phyloP scores from a whole-genome alignment of 2,888 invertebrate species.

The Pristionchus entomophagus region DNA sequence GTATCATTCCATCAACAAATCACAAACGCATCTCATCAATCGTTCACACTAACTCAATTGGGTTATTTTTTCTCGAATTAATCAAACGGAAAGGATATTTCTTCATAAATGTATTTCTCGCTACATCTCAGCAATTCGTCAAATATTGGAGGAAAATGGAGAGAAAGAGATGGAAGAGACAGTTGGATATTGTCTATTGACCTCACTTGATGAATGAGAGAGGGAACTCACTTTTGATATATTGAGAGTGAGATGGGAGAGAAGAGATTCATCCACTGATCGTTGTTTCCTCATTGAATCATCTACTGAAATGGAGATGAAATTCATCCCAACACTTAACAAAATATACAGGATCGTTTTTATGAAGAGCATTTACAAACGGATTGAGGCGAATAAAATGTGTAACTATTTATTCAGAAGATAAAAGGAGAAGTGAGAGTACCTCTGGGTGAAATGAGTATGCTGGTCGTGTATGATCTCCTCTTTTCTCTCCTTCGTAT shows the following conservation, averaged over 20 bases:
- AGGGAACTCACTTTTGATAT: conserved; percentile 10
- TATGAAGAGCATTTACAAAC: no score
- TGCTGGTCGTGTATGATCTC: conserved; percentile 72
- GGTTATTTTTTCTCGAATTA: no score
- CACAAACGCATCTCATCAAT: no score
- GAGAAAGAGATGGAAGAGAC: neutral
- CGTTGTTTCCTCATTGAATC: neutral
- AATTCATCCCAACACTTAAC: no score
- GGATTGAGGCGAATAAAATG: no score
- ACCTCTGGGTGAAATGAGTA: conserved; percentile 69
- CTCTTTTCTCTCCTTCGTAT: conserved; percentile 61
- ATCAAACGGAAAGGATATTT: no score
- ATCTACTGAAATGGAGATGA: conserved; percentile 29
- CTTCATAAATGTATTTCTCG: neutral
- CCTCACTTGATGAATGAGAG: neutral
- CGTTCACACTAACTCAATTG: no score
- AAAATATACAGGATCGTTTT: no score
- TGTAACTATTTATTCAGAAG: no score
- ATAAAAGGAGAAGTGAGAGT: no score
- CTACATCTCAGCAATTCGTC: neutral
- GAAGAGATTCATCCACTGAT: conserved; percentile 24
- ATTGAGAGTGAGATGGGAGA: conserved; percentile 22
- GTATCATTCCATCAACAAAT: neutral
- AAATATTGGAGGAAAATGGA: neutral
- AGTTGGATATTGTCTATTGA: neutral